Conservation (phyloP, 2,113 vertebrate genomes). For the Chrysochloris asiatica region DNA sequence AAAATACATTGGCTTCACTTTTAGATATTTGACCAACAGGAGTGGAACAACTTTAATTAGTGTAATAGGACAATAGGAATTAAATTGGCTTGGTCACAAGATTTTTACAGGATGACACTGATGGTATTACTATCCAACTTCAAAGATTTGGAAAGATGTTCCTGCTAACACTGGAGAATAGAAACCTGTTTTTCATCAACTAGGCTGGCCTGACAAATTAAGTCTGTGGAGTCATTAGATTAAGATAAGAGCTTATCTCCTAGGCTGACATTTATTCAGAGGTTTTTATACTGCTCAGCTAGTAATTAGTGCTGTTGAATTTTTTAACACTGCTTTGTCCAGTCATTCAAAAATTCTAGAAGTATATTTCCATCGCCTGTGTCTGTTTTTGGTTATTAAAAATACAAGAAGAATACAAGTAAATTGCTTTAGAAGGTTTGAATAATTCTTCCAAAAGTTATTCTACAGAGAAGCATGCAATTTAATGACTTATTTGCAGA, state of each 20-base stretch:
- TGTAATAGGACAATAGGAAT: conserved; percentile 88
- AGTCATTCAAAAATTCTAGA: conserved; percentile 82
- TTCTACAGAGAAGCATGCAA: conserved; percentile 68
- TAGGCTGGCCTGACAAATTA: conserved; percentile 97
- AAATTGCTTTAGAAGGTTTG: conserved; percentile 78
- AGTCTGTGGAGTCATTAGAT: conserved; percentile 97
- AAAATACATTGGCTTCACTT: conserved; percentile 83
- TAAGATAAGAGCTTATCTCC: conserved; percentile 99
- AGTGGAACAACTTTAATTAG: conserved; percentile 85
- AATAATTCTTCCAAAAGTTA: conserved; percentile 77
- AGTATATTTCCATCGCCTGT: conserved; percentile 60
- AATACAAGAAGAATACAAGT: conserved; percentile 68
- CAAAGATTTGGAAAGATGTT: conserved; percentile 93
- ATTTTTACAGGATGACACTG: conserved; percentile 89
- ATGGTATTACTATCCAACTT: conserved; percentile 87
- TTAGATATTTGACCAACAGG: conserved; percentile 80
- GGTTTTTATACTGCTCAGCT: conserved; percentile 93
- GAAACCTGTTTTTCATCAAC: conserved; percentile 91
- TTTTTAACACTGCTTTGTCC: conserved; percentile 89
- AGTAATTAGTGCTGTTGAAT: conserved; percentile 95
- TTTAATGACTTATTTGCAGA: conserved; percentile 80
- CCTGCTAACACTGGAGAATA: conserved; percentile 92
- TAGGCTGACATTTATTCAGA: conserved; percentile 96
- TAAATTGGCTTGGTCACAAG: conserved; percentile 88
- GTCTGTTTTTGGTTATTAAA: conserved; percentile 73